Conservation (phyloP, 1,140 invertebrate genomes). For the Vollenhovia emeryi region DNA sequence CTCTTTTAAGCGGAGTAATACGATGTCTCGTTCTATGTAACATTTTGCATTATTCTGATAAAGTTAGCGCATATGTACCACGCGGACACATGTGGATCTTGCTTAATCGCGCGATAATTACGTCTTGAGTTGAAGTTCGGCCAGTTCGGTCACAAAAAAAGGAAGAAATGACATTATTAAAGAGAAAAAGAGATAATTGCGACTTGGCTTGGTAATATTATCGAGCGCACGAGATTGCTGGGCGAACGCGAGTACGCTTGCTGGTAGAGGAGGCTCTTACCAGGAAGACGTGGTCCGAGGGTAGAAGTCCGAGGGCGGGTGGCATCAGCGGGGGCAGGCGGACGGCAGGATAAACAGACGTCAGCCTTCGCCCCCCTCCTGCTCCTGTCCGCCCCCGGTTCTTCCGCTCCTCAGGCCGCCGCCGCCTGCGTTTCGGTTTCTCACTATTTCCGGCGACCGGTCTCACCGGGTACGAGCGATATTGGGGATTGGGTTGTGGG, state of each 20-base stretch:
- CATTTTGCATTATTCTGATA: slow-evolving; percentile 13
- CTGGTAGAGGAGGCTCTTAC: slow-evolving; percentile 80
- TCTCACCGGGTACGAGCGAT: slow-evolving; percentile 69
- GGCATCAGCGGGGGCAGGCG: slow-evolving; percentile 85
- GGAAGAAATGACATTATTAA: not conserved
- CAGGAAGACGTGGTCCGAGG: slow-evolving; percentile 85
- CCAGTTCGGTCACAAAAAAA: not conserved
- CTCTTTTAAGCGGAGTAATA: not conserved
- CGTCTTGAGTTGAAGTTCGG: not conserved
- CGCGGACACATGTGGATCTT: not conserved
- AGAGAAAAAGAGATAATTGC: not conserved
- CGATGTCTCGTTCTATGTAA: not conserved
- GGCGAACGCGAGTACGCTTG: slow-evolving; percentile 14
- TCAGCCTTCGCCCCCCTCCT: slow-evolving; percentile 83
- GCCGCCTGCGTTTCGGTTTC: slow-evolving; percentile 84
- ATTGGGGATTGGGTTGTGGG: slow-evolving; percentile 75
- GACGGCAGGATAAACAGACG: slow-evolving; percentile 83
- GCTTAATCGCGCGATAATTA: not conserved
- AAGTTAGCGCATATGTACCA: not conserved
- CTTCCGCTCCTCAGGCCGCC: slow-evolving; percentile 84
- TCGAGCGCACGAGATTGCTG: not conserved
- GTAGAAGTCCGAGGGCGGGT: slow-evolving; percentile 85
- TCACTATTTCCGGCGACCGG: slow-evolving; percentile 73
- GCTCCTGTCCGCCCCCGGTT: slow-evolving; percentile 84
- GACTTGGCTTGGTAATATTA: not conserved